Base-by-base conservation (phyloP, 2,888 invertebrate species). In the Ichneumon xanthorius region DNA sequence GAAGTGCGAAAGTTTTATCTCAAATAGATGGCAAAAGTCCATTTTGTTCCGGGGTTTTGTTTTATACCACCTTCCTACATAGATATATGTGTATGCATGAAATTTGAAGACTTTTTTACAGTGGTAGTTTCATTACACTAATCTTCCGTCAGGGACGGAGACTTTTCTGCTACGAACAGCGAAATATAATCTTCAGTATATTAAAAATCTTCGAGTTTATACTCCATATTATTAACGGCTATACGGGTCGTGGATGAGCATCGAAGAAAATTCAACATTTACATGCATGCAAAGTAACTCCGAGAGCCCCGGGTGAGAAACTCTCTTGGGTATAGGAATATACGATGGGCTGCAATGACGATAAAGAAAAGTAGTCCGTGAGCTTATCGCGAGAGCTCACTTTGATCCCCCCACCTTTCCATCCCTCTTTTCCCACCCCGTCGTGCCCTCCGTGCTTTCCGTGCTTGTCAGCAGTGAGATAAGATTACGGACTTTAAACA, bases 401-500 rank as follows among this genome's bases (percentile, higher is more conserved):
- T 58, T 61, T 50, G 80, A 75, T 75, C 53, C 37, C 22, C 30
- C 58, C 22, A 16, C 40, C 45, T 16, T 48, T 48, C 45, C 45
- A 48, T 16, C 4, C 19, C n/a, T 14, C 19, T 6, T 19, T 14
- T n/a, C n/a, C 53, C 53, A 16, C 14, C 22, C 55, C 19, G 6
- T 33, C 33, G 33, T 33, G 33, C 33, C 6, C 5, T 33, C 2
- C 50, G 45, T 67, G 70, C 40, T 67, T 58, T 72, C 30, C 48
- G 30, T 45, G 63, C 37, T 61, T 50, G 72, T 50, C 70, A 53
- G 70, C 53, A 72, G 77, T 58, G 55, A 72, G 77, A 82, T 82
- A 82, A 82, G 77, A 67, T 37, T 55, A 48, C 14, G 72, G 77
- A 78, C 77, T 77, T 82, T 67, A 58, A 82, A 67, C 63, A 40